These are phyloP conservation scores for Amazonetta brasiliensis DNA, from an alignment of 2,797 vertebrate species.

Conservation along the genomic window DNA sequence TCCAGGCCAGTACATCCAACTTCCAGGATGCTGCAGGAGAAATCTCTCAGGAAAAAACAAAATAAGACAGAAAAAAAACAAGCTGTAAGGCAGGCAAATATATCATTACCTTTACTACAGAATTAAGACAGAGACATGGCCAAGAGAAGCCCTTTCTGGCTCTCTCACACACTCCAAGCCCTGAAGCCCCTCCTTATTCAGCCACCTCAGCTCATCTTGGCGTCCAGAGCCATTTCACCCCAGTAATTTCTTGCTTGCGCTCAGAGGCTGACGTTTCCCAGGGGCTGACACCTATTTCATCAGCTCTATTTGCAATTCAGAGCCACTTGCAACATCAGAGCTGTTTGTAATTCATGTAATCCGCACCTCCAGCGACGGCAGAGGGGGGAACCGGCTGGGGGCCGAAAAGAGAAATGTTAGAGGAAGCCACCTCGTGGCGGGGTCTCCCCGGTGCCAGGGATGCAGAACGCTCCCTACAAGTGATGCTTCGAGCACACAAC, in stretches of 20 bases:
- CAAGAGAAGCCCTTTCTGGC: not conserved
- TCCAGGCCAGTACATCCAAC: not conserved
- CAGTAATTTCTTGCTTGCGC: not conserved
- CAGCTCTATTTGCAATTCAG: slow-evolving; percentile 55
- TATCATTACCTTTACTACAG: not conserved
- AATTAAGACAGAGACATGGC: not conserved
- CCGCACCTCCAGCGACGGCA: not conserved
- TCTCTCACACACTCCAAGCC: not conserved
- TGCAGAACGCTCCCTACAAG: slow-evolving; percentile 24
- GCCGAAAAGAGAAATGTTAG: not conserved
- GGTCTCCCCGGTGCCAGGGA: slow-evolving; percentile 35
- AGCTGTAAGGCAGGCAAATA: not conserved
- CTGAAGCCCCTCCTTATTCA: not conserved
- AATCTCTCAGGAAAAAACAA: not conserved
- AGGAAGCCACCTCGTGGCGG: not conserved
- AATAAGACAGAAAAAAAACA: not conserved
- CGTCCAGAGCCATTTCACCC: not conserved
- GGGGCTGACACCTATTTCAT: slow-evolving; percentile 28
- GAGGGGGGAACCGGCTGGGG: not conserved
- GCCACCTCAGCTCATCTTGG: not conserved
- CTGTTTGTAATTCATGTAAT: not conserved
- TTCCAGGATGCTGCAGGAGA: not conserved
- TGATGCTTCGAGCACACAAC: not conserved
- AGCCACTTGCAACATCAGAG: slow-evolving; percentile 7
- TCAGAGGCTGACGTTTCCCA: not conserved